phyloP scores from a whole-genome alignment of 2,113 vertebrate genomes.

The Callipepla californica region DNA sequence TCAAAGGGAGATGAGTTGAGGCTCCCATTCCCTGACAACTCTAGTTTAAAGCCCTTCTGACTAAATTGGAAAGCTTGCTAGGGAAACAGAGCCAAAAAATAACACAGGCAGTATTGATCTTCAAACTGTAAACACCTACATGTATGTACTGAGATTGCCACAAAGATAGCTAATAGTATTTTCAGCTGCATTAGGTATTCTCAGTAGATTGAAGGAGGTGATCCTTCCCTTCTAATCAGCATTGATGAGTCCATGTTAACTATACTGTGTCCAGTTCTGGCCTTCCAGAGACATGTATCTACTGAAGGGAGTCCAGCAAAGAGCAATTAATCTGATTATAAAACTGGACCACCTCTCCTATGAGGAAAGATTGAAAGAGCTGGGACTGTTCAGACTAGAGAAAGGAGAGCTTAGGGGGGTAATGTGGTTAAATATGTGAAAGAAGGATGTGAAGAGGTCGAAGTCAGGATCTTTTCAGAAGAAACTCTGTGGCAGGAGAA shows the following conservation, averaged over 20 bases:
- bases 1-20: too few species aligned
- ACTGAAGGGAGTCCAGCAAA: neutral
- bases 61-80: too few species aligned
- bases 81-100: neutral
- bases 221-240: neutral
- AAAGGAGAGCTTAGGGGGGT: neutral
- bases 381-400: neutral
- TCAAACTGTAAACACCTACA: neutral
- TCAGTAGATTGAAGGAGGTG: neutral
- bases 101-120: neutral
- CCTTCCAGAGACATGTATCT: neutral
- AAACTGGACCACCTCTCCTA: neutral
- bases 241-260: neutral
- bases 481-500: neutral
- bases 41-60: too few species aligned
- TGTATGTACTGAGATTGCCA: neutral
- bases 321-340: neutral
- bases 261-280: neutral
- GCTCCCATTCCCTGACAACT: too few species aligned
- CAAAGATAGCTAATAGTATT: neutral
- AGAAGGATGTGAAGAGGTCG: neutral
- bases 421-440: neutral
- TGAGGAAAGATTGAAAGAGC: neutral
- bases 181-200: neutral
- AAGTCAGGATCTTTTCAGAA: neutral